These are phyloP conservation scores for Drosophila gaucha DNA, from an alignment of 2,888 invertebrate species.

Conservation along the genomic window DNA sequence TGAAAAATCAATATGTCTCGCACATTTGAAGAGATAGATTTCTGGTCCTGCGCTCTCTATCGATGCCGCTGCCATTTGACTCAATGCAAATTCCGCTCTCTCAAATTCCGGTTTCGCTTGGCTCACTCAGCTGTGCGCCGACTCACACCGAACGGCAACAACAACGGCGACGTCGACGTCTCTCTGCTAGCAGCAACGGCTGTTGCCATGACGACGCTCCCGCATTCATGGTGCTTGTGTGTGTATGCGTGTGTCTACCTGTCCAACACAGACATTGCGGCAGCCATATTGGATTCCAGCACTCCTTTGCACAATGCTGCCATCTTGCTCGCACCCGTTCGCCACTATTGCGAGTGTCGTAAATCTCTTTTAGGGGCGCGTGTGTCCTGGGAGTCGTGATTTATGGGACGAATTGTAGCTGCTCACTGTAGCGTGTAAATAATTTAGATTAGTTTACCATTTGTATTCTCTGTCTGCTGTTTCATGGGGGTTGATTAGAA, in stretches of 20 bases:
- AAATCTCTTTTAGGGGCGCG: conserved; percentile 80
- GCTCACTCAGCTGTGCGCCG: conserved; percentile 62
- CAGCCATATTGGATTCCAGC: conserved; percentile 84
- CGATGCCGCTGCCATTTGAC: conserved; percentile 24
- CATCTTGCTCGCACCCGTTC: conserved; percentile 59
- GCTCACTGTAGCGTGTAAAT: conserved; percentile 77
- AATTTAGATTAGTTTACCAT: conserved; percentile 77
- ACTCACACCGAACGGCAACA: conserved; percentile 51
- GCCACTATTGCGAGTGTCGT: conserved; percentile 58
- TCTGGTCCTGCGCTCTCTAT: conserved; percentile 27
- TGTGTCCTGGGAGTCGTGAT: conserved; percentile 80
- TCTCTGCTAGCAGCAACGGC: conserved; percentile 10
- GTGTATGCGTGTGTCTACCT: conserved; percentile 64
- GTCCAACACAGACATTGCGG: conserved; percentile 62
- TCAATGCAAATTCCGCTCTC: conserved; percentile 37
- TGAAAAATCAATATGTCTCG: conserved; percentile 74
- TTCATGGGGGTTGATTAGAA: conserved; percentile 60
- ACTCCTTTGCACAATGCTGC: conserved; percentile 62
- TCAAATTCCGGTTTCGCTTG: conserved; percentile 64
- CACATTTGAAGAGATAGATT: conserved; percentile 33
- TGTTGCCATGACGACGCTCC: conserved; percentile 69
- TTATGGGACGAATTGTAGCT: conserved; percentile 77
- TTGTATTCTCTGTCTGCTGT: conserved; percentile 38
- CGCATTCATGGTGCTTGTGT: conserved; percentile 16
- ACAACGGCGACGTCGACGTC: conserved; percentile 5